Base-by-base conservation (phyloP, 2,113 vertebrate species). In the Halcyon malimbica region DNA sequence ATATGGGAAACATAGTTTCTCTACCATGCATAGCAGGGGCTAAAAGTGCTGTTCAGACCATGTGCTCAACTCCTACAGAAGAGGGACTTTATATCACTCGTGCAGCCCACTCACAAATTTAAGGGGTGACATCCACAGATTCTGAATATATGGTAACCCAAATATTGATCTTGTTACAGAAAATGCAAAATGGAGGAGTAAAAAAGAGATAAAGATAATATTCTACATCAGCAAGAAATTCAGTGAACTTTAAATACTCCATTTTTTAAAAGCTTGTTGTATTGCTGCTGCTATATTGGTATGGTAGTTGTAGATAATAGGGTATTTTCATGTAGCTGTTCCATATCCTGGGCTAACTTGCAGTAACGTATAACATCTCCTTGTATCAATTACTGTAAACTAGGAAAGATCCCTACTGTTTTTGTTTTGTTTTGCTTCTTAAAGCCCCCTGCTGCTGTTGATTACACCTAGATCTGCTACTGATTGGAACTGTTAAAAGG, bases 351-450 rank as follows among this genome's bases (percentile, higher is more conserved):
- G 91, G 69, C 89, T 96, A 97, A 96, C 95, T 97, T 97, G 94
- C 93, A 97, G 87, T 97, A 97, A 96, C 95, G 84, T 97, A 89
- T 53, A 96, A 97, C 96, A 95, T 97, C 97, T 97, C 87, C 97
- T 97, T 97, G 94, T 98, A 98, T 98, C 98, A 98, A 98, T 98
- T 98, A 97, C 98, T 96, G 96, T 97, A 97, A 98, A 98, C 97
- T 98, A 97, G 97, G 97, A 97, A 97, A 98, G 98, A 98, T 98
- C 96, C 98, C 98, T 94, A 98, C 98, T 98, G 98, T 97, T 98
- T 98, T 97, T 98, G 98, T 98, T 98, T 98, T 98, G 98, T 98
- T 98, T 98, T 98, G 98, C 98, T 98, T 98, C 97, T 97, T 97
- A 96, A 98, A 98, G 90, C 98, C 98, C 98, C 98, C 98, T 98